Base-by-base conservation (phyloP, 2,888 invertebrate genomes). In the Drosophila melanosoma region DNA sequence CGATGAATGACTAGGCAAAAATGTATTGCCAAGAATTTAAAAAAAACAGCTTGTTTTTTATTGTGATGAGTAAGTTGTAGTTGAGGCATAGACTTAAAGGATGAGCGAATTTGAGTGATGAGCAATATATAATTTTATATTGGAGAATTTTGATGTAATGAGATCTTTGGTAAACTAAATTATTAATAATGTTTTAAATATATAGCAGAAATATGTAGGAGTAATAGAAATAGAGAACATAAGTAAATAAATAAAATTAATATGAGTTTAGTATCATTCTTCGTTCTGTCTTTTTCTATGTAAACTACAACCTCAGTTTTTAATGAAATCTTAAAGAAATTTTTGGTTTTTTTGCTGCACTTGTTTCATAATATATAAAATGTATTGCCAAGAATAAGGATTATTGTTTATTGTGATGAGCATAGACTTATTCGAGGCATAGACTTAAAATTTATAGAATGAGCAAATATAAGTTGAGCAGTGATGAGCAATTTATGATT, bases 1-100 rank as follows among this genome's bases (percentile, higher is more conserved):
- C 42, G 23, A 36, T 42, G 60, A 29, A 76, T 77, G 71, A 63
- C 81, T 59, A 29, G 58, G 42, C 64, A 48, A 17, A 38, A 45
- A 35, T 38, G 38, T 52, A 48, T 59, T 63, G 74, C 40, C 20
- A 40, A 26, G 59, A 42, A 60, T 48, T 45, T 62, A 29, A 29
- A 26, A 26, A 29, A 29, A 57, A 40, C 57, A 68, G 45, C 38
- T 29, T 60, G 48, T 69, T 64, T 52, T 35, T 51, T 32, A 36
- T 51, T 2, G 42, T 33, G 40, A 35, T 49, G 29, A 17, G 38
- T 15, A 1, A 45, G 45, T 45, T 4, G 45, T 45, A 1, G 1
- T 20, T 23, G 45, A n/a, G 8, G 6, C 0, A 12, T 0, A 53
- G 1, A 36, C 3, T 26, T 4, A 23, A 45, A 15, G 15, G 23